These are phyloP conservation scores for Drosophila quadrilineata DNA, from an alignment of 1,140 invertebrate genomes.

Conservation along the genomic window DNA sequence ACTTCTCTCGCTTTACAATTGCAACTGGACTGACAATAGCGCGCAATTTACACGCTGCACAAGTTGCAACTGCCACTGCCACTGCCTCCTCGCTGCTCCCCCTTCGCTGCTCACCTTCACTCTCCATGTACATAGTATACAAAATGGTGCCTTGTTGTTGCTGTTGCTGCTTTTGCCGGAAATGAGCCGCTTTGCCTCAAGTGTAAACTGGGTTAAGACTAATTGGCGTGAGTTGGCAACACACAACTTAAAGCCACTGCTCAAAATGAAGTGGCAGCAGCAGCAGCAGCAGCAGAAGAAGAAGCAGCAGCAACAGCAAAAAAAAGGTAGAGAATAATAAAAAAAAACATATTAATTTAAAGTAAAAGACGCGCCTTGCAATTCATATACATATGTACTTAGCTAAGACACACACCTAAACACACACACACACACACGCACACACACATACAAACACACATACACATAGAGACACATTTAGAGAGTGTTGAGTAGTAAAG, in stretches of 20 bases:
- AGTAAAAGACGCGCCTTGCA: conserved; percentile 31
- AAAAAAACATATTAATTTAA: no score
- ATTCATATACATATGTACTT: conserved; percentile 21
- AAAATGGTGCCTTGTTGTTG: conserved; percentile 53
- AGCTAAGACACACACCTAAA: conserved; percentile 15
- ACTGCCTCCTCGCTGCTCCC: conserved; percentile 8
- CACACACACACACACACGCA: conserved; percentile 8
- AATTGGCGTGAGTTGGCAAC: conserved; percentile 70
- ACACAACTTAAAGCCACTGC: conserved; percentile 44
- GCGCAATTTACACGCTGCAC: conserved; percentile 68
- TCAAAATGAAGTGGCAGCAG: no score
- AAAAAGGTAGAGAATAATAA: no score
- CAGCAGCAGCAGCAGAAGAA: no score
- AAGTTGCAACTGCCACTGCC: conserved; percentile 32
- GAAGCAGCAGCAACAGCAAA: no score
- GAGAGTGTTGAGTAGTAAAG: no score
- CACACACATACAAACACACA: not conserved
- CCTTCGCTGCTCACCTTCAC: not conserved
- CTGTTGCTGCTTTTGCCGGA: conserved; percentile 47
- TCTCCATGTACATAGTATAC: conserved; percentile 54
- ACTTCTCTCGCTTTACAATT: conserved; percentile 51
- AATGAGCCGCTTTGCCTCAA: conserved; percentile 75
- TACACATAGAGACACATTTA: conserved; percentile 16
- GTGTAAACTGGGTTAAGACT: conserved; percentile 80
- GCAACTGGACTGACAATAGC: conserved; percentile 70